phyloP scores from a whole-genome alignment of 2,888 invertebrate genomes.

The Rotaria socialis region DNA sequence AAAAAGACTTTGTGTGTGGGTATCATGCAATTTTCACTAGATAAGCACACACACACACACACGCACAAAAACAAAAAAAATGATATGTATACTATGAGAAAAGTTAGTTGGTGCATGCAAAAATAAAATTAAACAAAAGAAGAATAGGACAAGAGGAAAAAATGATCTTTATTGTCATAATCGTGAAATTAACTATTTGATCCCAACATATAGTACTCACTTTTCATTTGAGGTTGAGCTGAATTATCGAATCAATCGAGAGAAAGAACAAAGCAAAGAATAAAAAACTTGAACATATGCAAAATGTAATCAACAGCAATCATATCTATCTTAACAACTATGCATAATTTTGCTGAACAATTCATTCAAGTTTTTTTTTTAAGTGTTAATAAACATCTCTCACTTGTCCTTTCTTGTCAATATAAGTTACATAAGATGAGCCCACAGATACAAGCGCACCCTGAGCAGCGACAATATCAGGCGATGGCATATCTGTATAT shows the following conservation, averaged over 20 bases:
- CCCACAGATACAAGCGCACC: conserved; percentile 26
- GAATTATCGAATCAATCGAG: background rate
- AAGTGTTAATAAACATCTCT: background rate
- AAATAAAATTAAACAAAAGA: background rate
- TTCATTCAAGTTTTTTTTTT: background rate
- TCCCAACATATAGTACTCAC: background rate
- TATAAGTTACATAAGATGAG: conserved; percentile 30
- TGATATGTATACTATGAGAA: background rate
- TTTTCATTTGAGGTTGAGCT: conserved; percentile 23
- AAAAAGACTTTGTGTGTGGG: background rate
- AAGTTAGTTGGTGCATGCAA: background rate
- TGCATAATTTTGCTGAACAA: background rate
- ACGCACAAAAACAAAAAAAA: background rate
- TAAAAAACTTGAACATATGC: background rate
- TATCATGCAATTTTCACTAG: background rate
- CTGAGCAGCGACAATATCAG: conserved; percentile 9
- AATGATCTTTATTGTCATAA: background rate
- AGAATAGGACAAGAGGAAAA: background rate
- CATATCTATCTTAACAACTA: background rate
- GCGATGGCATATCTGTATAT: background rate
- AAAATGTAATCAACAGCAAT: background rate
- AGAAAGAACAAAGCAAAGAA: conserved; percentile 12
- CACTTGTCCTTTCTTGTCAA: conserved; percentile 21
- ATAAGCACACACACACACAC: background rate
- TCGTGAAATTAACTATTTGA: background rate